phyloP scores from a whole-genome alignment of 2,797 vertebrate genomes.

The Cygnus olor region DNA sequence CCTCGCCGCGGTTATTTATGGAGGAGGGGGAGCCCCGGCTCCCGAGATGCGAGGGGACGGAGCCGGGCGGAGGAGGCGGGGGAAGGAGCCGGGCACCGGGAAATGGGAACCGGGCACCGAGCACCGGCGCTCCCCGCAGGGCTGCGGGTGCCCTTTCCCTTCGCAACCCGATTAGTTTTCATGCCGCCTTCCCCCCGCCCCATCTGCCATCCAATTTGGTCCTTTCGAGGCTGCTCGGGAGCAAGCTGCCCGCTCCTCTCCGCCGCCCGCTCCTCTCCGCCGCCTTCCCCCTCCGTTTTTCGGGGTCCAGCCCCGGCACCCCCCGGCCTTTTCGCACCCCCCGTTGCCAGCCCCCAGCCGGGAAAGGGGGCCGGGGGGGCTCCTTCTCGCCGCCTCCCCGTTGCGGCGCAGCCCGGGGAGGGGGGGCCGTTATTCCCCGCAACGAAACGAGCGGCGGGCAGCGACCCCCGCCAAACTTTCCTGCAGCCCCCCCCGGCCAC shows the following conservation, averaged over 20 bases:
- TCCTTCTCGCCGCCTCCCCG: not conserved
- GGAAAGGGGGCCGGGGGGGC: not conserved
- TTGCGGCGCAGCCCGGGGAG: not conserved
- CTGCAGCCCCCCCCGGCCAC: not conserved
- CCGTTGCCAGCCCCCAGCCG: not conserved
- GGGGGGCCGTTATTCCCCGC: no score
- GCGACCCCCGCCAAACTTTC: slow-evolving; percentile 22
- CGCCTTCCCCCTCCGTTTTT: not conserved
- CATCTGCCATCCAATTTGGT: slow-evolving; percentile 37
- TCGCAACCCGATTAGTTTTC: not conserved
- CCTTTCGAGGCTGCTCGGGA: not conserved
- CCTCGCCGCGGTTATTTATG: slow-evolving; percentile 81
- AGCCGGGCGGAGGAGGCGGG: not conserved
- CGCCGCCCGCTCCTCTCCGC: no score
- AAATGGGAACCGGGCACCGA: no score
- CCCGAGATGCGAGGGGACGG: slow-evolving; percentile 61
- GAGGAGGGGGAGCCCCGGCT: slow-evolving; percentile 70
- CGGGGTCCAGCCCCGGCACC: no score
- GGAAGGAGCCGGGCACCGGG: not conserved
- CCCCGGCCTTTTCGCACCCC: not conserved
- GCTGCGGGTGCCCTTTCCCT: not conserved
- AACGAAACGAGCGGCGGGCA: slow-evolving; percentile 38
- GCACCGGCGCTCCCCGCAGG: not conserved
- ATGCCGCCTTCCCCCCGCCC: not conserved
- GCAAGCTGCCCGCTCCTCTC: no score